These are phyloP conservation scores for Chironomus riparius DNA, from an alignment of 2,888 invertebrate genomes.

Conservation along the genomic window DNA sequence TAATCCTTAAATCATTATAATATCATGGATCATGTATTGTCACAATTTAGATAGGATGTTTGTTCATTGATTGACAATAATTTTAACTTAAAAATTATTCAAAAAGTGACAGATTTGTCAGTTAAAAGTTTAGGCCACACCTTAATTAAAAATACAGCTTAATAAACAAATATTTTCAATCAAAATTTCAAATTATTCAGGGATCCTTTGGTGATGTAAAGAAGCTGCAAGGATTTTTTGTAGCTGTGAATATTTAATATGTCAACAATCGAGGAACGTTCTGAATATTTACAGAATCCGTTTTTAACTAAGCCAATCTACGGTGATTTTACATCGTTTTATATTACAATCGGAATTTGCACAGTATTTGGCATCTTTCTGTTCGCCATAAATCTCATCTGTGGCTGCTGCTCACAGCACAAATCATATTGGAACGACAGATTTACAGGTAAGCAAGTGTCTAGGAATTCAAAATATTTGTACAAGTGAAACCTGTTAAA, in stretches of 20 bases:
- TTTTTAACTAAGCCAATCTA: conserved; percentile 49
- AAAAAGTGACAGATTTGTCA: neutral
- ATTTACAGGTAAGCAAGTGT: conserved; percentile 55
- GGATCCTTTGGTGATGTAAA: neutral
- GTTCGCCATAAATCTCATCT: conserved; percentile 64
- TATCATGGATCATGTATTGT: too few species aligned
- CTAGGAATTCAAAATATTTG: neutral
- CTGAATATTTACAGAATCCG: conserved; percentile 53
- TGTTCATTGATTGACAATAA: too few species aligned
- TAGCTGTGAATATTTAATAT: conserved; percentile 36
- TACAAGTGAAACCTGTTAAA: neutral
- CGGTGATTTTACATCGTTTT: conserved; percentile 78
- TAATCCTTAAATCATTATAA: neutral
- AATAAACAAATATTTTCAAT: neutral
- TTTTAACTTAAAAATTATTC: neutral
- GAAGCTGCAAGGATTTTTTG: neutral
- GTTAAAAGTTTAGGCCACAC: neutral
- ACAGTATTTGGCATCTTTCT: conserved; percentile 60
- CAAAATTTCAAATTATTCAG: neutral
- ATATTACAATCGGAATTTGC: conserved; percentile 70
- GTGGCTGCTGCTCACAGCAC: conserved; percentile 74
- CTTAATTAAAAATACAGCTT: neutral
- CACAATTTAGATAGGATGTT: too few species aligned
- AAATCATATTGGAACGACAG: conserved; percentile 73
- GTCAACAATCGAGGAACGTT: conserved; percentile 55